Evolutionary conservation across 2,113 vertebrate genomes (phyloP), one percentile per base, ranked within the genome.

Genomic region (Rana temporaria): DNA sequence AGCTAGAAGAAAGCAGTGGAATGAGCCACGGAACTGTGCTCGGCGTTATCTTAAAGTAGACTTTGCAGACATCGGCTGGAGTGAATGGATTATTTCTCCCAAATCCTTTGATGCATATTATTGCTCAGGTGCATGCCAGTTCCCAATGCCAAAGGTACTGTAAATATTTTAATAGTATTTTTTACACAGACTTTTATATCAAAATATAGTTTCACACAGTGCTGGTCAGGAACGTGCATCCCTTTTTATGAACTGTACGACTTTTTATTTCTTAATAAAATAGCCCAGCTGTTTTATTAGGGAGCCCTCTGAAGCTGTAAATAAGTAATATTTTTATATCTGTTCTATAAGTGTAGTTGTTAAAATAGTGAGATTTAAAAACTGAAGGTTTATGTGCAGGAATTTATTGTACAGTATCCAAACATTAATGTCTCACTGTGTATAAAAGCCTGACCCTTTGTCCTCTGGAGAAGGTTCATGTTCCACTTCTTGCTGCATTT

Each of bases 11-110:
- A 98, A 96, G 94, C 97, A 99, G 70, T 97, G 96, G 97, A 95
- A 94, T 0, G 96, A 99, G 84, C 97, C 97, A 0, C 87, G 93
- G 59, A 95, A 94, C 19, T 99, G 98, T 0, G 84, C 96, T 0
- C 94, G 97, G 4, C 92, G 97, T 5, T 98, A 98, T 65, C 96
- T 99, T 72, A 98, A 96, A 87, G 98, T 99, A 84, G 98, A 99
- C 90, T 99, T 99, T 76, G 97, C 97, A 0, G 98, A 99, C 86
- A 98, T 99, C 1, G 98, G 98, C 85, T 99, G 98, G 98, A 99
- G 93, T 0, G 97, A 99, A 80, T 99, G 98, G 98, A 99, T 99
- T 91, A 99, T 99, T 90, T 99, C 97, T 0, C 98, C 98, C 0
- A 98, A 98, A 85, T 97, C 97, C 2, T 99, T 99, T 0, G 97